phyloP scores from a whole-genome alignment of 2,888 invertebrate genomes.

The Apeira syringaria region DNA sequence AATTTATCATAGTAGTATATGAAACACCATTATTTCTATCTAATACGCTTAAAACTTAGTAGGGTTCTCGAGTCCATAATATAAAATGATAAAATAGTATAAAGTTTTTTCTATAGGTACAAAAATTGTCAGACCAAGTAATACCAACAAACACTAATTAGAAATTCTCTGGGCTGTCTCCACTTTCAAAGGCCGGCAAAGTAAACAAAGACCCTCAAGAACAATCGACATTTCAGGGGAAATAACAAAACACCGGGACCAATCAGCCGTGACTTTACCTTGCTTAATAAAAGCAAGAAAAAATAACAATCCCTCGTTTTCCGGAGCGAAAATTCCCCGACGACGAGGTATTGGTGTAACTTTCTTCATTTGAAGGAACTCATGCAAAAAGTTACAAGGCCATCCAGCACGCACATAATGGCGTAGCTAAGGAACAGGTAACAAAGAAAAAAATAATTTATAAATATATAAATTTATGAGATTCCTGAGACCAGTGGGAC shows the following conservation, averaged over 20 bases:
- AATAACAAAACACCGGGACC: conserved; percentile 57
- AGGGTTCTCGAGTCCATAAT: too few species aligned
- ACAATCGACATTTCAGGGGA: conserved; percentile 47
- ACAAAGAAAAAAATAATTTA: too few species aligned
- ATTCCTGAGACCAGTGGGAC: too few species aligned
- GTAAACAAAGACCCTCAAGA: conserved; percentile 43
- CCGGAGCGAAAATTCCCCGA: conserved; percentile 44
- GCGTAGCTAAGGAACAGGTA: too few species aligned
- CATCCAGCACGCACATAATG: too few species aligned
- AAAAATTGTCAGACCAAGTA: not conserved
- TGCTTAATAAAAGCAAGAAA: conserved; percentile 45
- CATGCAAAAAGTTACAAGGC: conserved; percentile 15
- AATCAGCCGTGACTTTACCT: conserved; percentile 57
- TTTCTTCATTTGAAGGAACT: conserved; percentile 53
- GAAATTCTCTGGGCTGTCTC: conserved; percentile 27
- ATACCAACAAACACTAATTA: conserved; percentile 33
- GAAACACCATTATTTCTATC: too few species aligned
- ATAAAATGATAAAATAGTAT: too few species aligned
- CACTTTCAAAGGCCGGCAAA: conserved; percentile 15
- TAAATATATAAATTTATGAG: too few species aligned
- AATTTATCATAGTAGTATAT: too few species aligned
- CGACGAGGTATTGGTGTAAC: conserved; percentile 38
- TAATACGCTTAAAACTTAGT: too few species aligned
- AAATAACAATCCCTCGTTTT: conserved; percentile 40
- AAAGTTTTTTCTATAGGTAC: too few species aligned